Base-by-base conservation (phyloP, 2,797 vertebrate genomes). In the Scyliorhinus canicula region DNA sequence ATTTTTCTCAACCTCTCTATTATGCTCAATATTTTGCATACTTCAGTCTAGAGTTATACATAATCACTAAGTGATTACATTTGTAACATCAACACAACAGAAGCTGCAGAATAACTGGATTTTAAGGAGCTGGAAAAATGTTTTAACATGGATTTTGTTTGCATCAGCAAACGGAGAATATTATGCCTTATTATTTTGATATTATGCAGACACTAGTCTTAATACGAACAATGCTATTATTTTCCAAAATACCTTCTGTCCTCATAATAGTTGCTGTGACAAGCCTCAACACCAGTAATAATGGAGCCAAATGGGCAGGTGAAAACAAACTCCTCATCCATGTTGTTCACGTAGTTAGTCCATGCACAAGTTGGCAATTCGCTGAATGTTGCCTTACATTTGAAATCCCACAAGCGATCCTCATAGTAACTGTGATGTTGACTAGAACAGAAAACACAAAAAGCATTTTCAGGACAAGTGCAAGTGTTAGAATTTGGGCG, bases 261-360 rank as follows among this genome's bases (percentile, higher is more conserved):
- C 88, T 91, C 57, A 11, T 91, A 7, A 21, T 95, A 1, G 94
- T 95, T 77, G 19, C 2, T 14, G 69, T 95, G 94, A 65, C 79
- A 79, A 28, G 71, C 9, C 44, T 84, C 69, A 1, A 79, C 2
- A 28, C 94, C 94, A 84, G 31, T 77, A 24, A 95, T 63, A 44
- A 95, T 35, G 47, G 94, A 95, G 94, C 14, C 21, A 84, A 95
- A 95, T 5, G 94, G 94, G 69, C 94, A 95, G 94, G 47, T 79
- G 94, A 95, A 95, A 24, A 19, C 63, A 52, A 95, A 63, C 47
- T 95, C 79, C 44, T 95, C 69, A 84, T 95, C 94, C 44, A 95
- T 77, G 94, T 4, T 4, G 47, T 95, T 95, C 28, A 79, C 94
- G 12, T 95, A 95, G 50, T 55, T 55, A 44, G 24, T 95, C 94